A percentile compares a stretch with the other conserved stretches of the same genome.
These are phyloP conservation scores for Acrobasis repandana DNA, from an alignment of 2,888 invertebrate genomes.

Conservation along the genomic window DNA sequence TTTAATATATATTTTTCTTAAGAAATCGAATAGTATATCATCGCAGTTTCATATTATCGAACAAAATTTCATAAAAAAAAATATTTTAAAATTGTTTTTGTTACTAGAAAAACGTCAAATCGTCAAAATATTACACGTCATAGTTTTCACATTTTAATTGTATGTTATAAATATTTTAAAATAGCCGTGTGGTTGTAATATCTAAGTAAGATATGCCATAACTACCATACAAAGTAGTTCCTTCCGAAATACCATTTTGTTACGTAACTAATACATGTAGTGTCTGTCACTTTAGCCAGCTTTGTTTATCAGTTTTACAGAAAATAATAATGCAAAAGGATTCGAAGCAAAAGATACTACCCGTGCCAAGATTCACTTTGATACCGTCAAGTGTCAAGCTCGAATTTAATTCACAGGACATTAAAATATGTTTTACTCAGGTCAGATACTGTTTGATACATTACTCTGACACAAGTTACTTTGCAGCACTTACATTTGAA, in stretches of 20 bases:
- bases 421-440: slow-evolving; percentile 16
- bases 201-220: not conserved
- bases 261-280: no score
- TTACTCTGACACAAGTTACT: not conserved
- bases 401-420: slow-evolving; percentile 8
- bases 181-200: not conserved
- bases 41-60: no score
- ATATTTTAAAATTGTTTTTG: no score
- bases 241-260: no score
- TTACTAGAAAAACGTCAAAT: no score
- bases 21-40: no score
- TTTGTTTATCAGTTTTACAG: not conserved
- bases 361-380: slow-evolving; percentile 13
- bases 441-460: slow-evolving; percentile 16
- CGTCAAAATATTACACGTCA: not conserved
- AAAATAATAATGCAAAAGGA: slow-evolving; percentile 1
- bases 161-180: not conserved
- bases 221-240: not conserved
- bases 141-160: slow-evolving; percentile 1
- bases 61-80: no score
- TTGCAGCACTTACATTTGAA: not conserved
- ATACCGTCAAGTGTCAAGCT: slow-evolving; percentile 13
- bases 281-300: no score
- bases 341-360: not conserved
- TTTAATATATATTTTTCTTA: no score